phyloP scores from a whole-genome alignment of 1,140 invertebrate species.

The Metopolophium dirhodum region DNA sequence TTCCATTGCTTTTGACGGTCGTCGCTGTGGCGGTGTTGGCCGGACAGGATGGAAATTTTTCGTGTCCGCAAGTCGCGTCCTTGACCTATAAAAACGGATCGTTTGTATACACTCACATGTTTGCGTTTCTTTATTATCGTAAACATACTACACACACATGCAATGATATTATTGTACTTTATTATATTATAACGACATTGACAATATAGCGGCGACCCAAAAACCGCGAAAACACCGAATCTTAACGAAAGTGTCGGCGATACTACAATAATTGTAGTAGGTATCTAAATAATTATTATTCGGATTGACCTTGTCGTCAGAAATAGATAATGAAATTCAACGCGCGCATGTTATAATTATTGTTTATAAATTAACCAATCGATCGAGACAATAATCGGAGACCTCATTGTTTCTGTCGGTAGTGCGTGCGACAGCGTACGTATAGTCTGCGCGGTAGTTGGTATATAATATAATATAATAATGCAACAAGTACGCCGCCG shows the following conservation, averaged over 20 bases:
- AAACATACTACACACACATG: background rate
- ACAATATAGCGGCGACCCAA: background rate
- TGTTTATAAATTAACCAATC: constrained; percentile 5
- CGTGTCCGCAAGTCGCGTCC: constrained; percentile 67
- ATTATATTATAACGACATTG: background rate
- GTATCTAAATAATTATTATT: background rate
- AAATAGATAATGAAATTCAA: background rate
- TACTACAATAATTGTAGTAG: background rate
- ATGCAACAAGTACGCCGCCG: background rate
- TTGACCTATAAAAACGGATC: constrained; percentile 23
- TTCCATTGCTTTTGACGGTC: constrained; percentile 64
- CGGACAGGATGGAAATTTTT: constrained; percentile 83
- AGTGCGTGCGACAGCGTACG: background rate
- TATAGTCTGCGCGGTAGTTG: background rate
- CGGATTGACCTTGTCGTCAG: constrained; percentile 5
- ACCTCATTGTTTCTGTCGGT: constrained; percentile 14
- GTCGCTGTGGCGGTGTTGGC: constrained; percentile 65
- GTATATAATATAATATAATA: constrained; percentile 15
- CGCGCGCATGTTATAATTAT: background rate
- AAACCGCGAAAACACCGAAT: background rate
- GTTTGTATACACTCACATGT: background rate
- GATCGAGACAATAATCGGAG: constrained; percentile 20
- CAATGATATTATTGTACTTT: background rate
- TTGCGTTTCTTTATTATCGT: background rate
- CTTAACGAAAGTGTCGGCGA: background rate